Evolutionary conservation across 2,888 invertebrate species (phyloP).

Genomic region (Blera fallax): DNA sequence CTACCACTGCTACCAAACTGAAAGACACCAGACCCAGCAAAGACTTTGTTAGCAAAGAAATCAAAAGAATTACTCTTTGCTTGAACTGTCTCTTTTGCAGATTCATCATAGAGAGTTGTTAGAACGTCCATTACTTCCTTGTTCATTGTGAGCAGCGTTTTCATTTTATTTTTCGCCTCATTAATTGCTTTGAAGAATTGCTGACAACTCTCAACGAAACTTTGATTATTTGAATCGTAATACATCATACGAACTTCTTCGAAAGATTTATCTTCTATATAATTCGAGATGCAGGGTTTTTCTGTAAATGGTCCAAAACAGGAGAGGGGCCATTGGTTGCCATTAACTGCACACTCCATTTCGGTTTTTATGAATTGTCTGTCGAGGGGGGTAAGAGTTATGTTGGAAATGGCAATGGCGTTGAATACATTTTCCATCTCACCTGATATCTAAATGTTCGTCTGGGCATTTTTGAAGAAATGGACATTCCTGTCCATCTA

Average conservation of each 20-base stretch:
- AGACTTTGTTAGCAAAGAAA: not conserved
- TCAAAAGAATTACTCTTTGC: not conserved
- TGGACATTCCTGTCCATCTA: slow-evolving; percentile 77
- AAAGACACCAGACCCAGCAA: not conserved
- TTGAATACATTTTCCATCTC: slow-evolving; percentile 9
- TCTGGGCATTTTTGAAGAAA: slow-evolving; percentile 79
- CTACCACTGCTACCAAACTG: not conserved
- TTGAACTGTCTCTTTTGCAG: not conserved
- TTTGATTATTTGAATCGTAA: slow-evolving; percentile 87
- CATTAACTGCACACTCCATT: slow-evolving; percentile 85
- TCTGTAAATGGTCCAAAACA: slow-evolving; percentile 90
- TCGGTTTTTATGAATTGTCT: slow-evolving; percentile 82
- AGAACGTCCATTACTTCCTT: slow-evolving; percentile 78
- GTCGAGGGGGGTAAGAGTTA: not conserved
- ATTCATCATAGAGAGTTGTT: slow-evolving; percentile 75
- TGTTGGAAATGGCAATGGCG: not conserved
- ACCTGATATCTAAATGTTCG: slow-evolving; percentile 81
- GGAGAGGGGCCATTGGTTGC: slow-evolving; percentile 91
- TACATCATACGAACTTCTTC: slow-evolving; percentile 90
- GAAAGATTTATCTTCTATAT: slow-evolving; percentile 88
- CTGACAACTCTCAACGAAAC: slow-evolving; percentile 85
- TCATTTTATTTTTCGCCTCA: slow-evolving; percentile 83
- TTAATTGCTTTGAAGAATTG: slow-evolving; percentile 83
- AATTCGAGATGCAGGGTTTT: slow-evolving; percentile 87
- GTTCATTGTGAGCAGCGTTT: slow-evolving; percentile 80